These are phyloP conservation scores for Melanerpes formicivorus DNA, from an alignment of 2,113 vertebrate species.

Conservation along the genomic window DNA sequence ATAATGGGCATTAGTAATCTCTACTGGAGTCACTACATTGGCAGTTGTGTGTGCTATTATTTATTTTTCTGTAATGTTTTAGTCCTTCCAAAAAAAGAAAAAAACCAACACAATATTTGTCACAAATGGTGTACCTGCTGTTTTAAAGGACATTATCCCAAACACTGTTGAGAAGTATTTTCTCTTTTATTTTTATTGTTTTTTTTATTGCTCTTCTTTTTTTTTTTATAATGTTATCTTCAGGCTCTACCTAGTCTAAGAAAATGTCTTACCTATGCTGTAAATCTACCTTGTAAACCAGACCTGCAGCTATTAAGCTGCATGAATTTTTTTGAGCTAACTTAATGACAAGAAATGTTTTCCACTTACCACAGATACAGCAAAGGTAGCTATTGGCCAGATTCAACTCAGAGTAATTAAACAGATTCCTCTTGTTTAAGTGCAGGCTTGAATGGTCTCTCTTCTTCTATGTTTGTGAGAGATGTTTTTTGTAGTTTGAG, in stretches of 20 bases:
- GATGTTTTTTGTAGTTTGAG: background rate
- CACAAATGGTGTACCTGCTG: background rate
- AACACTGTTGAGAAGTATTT: background rate
- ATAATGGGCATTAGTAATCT: background rate
- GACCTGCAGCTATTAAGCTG: background rate
- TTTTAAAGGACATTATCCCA: conserved; percentile 1
- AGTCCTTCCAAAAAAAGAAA: background rate
- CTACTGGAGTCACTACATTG: background rate
- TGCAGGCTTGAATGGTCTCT: background rate
- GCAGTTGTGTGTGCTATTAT: background rate
- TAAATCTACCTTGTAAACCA: background rate
- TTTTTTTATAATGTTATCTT: background rate
- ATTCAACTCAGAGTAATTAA: background rate
- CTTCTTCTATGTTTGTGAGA: background rate
- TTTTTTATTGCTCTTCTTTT: background rate
- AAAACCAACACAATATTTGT: background rate
- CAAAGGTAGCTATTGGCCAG: background rate
- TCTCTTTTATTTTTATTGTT: background rate
- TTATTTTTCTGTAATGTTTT: background rate
- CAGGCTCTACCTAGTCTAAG: background rate
- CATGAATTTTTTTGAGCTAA: background rate
- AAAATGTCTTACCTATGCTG: background rate
- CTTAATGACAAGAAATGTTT: background rate
- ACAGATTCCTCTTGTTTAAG: background rate
- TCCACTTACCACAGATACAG: background rate